Conservation (phyloP, 2,888 invertebrate genomes). For the Argyra leucocephala region DNA sequence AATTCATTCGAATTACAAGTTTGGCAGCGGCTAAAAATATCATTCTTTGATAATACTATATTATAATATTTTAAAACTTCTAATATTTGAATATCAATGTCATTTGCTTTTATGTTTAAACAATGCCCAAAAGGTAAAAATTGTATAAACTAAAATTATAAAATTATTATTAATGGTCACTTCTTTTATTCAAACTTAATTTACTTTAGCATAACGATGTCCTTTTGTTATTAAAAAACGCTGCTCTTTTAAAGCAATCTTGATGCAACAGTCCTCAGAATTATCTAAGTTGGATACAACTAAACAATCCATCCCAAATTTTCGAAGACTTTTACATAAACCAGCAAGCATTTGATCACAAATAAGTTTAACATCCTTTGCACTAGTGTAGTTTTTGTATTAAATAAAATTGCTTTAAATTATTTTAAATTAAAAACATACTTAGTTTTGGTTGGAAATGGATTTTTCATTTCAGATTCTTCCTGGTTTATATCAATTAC, state of each 20-base stretch:
- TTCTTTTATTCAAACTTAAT: constrained; percentile 18
- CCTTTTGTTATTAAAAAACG: constrained; percentile 52
- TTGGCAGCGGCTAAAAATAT: constrained; percentile 65
- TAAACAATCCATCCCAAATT: constrained; percentile 53
- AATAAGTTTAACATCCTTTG: constrained; percentile 42
- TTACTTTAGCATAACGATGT: constrained; percentile 42
- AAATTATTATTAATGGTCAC: neutral
- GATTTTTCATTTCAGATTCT: neutral
- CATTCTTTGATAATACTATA: constrained; percentile 51
- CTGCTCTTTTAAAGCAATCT: constrained; percentile 46
- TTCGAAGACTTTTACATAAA: constrained; percentile 53
- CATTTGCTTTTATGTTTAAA: constrained; percentile 50
- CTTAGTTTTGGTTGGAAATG: neutral
- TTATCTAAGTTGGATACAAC: constrained; percentile 44
- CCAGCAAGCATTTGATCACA: constrained; percentile 54
- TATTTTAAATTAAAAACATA: neutral
- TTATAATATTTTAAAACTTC: constrained; percentile 59
- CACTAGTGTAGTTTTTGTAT: no score
- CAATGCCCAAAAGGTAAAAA: constrained; percentile 21
- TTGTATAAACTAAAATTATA: constrained; percentile 31
- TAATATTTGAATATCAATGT: constrained; percentile 53
- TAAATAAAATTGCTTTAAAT: no score
- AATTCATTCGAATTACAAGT: constrained; percentile 45
- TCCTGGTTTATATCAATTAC: neutral
- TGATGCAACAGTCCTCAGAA: constrained; percentile 47